Evolutionary conservation across 2,888 invertebrate species (phyloP), one percentile per base, ranked within the genome.

Genomic region (Atethmia centrago): DNA sequence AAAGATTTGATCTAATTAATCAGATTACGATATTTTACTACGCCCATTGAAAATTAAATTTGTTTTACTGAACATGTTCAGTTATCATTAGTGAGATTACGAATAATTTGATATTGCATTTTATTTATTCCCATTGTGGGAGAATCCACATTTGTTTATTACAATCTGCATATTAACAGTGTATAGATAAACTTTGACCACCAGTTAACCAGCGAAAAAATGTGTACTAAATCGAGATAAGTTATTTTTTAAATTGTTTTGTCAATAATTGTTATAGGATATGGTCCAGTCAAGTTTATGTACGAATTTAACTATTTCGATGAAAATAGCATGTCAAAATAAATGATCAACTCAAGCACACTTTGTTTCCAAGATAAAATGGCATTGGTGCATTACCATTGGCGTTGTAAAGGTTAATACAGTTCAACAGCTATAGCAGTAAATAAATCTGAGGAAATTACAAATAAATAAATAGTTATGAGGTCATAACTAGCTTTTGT

Each of bases 61-160:
- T 87, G 85, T 89, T 88, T 71, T 71, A 74, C 72, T 77, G 79
- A 86, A 79, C 45, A 79, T 89, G 89, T 86, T 88, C 88, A 92
- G 92, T 94, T 94, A 94, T 93, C 93, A 93, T 93, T 91, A 93
- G 92, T 94, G 94, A 95, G 94, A 95, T 95, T 94, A 91, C 91
- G 73, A 87, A 88, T 83, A 72, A 77, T 68, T 85, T 82, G 61
- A 77, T 80, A 83, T 84, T 87, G 77, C 62, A 76, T 80, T 80
- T 58, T 59, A 42, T 61, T 68, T 42, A 62, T 71, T 49, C 66
- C 71, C 36, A 61, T 65, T 67, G 53, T 21, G 45, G 40, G 66
- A 69, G 56, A 70, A 69, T 55, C 65, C 59, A 64, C 61, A 62
- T 72, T 64, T 69, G 45, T 36, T 51, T 64, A 42, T 49, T 63